Evolutionary conservation across 2,888 invertebrate genomes (phyloP).

Genomic region (Drosophila yooni): DNA sequence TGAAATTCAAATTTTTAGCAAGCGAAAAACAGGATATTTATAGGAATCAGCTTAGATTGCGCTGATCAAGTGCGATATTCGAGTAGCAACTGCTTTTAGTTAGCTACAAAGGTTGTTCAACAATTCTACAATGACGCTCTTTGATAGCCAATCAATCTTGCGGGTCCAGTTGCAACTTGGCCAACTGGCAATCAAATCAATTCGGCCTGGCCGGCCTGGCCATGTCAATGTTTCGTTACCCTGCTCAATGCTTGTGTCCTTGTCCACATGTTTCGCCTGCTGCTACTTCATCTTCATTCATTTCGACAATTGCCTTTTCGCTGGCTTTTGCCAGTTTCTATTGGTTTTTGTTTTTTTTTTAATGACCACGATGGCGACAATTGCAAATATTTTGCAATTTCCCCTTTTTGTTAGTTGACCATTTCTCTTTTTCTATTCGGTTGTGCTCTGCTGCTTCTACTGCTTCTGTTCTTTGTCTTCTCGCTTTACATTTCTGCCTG

Average conservation of each 20-base stretch:
- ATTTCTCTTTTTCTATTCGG: slow-evolving; percentile 26
- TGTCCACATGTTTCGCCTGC: slow-evolving; percentile 14
- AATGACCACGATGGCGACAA: slow-evolving; percentile 60
- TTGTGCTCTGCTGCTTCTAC: slow-evolving; percentile 11
- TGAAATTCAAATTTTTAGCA: neutral
- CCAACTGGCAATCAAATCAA: slow-evolving; percentile 31
- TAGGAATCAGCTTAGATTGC: neutral
- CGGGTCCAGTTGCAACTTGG: slow-evolving; percentile 2
- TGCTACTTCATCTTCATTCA: slow-evolving; percentile 76
- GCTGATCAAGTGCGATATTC: neutral
- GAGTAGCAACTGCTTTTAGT: neutral
- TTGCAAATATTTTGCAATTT: slow-evolving; percentile 78
- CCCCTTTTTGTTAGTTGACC: slow-evolving; percentile 51
- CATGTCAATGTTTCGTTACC: slow-evolving; percentile 5
- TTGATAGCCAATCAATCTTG: slow-evolving; percentile 64
- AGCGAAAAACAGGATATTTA: neutral
- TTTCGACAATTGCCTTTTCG: slow-evolving; percentile 63
- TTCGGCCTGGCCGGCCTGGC: slow-evolving; percentile 6
- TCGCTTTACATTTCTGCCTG: slow-evolving; percentile 34
- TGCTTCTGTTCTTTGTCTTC: slow-evolving; percentile 2
- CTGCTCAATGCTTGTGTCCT: neutral
- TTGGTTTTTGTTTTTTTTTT: slow-evolving; percentile 4
- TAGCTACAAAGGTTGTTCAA: slow-evolving; percentile 36
- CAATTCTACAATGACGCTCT: slow-evolving; percentile 33
- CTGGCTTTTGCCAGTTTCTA: slow-evolving; percentile 31